Conservation (phyloP, 2,797 vertebrate species). For the Sebastes hopkinsi region DNA sequence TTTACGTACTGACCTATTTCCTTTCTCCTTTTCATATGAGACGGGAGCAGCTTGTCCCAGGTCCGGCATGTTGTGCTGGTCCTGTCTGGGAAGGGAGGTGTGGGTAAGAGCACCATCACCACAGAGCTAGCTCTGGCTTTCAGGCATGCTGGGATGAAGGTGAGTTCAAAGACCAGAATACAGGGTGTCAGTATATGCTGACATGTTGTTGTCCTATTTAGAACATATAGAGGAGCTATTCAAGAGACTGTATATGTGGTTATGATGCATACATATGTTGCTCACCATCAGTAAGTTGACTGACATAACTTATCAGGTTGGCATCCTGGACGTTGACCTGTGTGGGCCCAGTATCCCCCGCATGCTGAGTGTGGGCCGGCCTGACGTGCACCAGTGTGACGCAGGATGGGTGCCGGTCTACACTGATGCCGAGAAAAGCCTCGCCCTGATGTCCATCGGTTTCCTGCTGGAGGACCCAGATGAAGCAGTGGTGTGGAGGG, state of each 20-base stretch:
- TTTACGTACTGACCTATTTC: not conserved
- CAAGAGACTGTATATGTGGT: not conserved
- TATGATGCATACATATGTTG: not conserved
- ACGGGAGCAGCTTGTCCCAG: conserved; percentile 80
- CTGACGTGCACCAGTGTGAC: conserved; percentile 93
- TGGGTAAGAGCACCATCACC: conserved; percentile 96
- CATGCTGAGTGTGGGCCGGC: conserved; percentile 86
- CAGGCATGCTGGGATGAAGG: conserved; percentile 88
- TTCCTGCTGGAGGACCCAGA: conserved; percentile 93
- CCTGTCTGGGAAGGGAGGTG: conserved; percentile 95
- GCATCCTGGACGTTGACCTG: conserved; percentile 94
- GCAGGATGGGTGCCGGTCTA: conserved; percentile 94
- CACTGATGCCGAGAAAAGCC: conserved; percentile 83
- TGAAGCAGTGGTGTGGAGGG: conserved; percentile 96
- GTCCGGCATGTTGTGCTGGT: conserved; percentile 89
- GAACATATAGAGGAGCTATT: not conserved
- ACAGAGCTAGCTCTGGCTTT: conserved; percentile 90
- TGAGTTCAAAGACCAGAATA: conserved; percentile 53
- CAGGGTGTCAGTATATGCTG: not conserved
- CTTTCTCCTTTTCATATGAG: conserved; percentile 32
- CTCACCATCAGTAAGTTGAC: not conserved
- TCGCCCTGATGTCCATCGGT: conserved; percentile 95
- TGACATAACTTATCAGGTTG: conserved; percentile 83
- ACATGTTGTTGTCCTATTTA: not conserved
- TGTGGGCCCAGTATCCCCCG: conserved; percentile 96